phyloP scores from a whole-genome alignment of 1,140 invertebrate genomes.

The Macrosteles quadrilineatus region DNA sequence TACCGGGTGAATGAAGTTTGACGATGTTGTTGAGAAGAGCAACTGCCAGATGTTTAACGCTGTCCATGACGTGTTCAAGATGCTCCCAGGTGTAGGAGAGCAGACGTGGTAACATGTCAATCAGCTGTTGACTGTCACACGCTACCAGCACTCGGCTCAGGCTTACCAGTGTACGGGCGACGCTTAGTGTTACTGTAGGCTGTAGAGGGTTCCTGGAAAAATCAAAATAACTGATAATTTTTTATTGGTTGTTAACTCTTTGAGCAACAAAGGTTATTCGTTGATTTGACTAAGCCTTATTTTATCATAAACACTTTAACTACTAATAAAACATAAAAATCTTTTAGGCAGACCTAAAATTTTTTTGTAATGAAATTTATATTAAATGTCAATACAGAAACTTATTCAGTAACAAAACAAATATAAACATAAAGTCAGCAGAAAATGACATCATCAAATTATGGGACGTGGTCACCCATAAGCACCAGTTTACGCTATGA shows the following conservation, averaged over 20 bases:
- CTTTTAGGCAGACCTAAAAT: too few species aligned
- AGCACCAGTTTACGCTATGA: too few species aligned
- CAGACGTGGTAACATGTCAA: constrained; percentile 38
- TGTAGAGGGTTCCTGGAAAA: neutral
- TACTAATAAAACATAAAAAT: too few species aligned
- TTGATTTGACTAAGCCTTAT: too few species aligned
- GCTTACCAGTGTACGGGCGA: neutral
- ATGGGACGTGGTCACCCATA: too few species aligned
- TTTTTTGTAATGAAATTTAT: too few species aligned
- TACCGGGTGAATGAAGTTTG: constrained; percentile 39
- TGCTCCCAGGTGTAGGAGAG: constrained; percentile 52
- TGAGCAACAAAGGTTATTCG: too few species aligned
- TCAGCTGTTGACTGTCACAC: constrained; percentile 12
- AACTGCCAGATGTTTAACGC: constrained; percentile 56
- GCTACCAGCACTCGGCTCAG: neutral
- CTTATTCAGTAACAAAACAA: too few species aligned
- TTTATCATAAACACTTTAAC: too few species aligned
- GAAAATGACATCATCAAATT: too few species aligned
- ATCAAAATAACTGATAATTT: neutral
- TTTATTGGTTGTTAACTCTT: neutral
- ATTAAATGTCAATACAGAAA: too few species aligned
- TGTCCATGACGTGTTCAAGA: constrained; percentile 58
- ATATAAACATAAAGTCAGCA: too few species aligned
- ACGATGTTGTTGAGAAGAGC: constrained; percentile 51
- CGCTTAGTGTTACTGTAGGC: neutral